These are phyloP conservation scores for Physocephala rufipes DNA, from an alignment of 2,888 invertebrate species.

Conservation along the genomic window DNA sequence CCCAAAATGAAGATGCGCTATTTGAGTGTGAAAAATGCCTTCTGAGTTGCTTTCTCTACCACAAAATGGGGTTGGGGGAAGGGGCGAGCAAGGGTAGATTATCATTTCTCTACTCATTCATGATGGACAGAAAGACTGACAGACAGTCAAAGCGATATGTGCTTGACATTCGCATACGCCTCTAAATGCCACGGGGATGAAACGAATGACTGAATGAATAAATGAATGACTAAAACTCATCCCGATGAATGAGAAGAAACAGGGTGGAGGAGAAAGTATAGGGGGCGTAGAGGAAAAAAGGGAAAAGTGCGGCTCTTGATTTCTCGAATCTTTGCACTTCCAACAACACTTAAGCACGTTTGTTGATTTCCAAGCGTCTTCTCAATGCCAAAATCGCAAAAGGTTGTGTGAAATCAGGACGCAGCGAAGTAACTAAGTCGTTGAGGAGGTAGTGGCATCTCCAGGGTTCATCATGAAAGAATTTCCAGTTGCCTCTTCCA, in stretches of 20 bases:
- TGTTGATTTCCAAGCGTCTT: constrained; percentile 30
- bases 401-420: background rate
- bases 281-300: background rate
- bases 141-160: constrained; percentile 11
- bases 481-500: background rate
- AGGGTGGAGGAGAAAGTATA: background rate
- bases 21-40: constrained; percentile 28
- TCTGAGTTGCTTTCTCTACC: constrained; percentile 3
- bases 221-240: background rate
- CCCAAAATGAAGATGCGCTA: constrained; percentile 12
- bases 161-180: background rate
- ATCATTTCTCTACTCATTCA: too few species aligned
- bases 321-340: constrained; percentile 27
- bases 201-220: background rate
- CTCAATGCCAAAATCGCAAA: constrained; percentile 12
- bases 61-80: background rate
- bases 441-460: too few species aligned
- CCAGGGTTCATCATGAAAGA: background rate
- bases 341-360: constrained; percentile 43
- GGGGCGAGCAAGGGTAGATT: too few species aligned
- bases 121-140: constrained; percentile 10
- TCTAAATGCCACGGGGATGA: too few species aligned
- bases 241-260: too few species aligned
- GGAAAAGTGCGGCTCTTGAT: constrained; percentile 15
- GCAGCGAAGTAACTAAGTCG: too few species aligned